Conservation (phyloP, 2,113 vertebrate species). For the Halcyon malimbica region DNA sequence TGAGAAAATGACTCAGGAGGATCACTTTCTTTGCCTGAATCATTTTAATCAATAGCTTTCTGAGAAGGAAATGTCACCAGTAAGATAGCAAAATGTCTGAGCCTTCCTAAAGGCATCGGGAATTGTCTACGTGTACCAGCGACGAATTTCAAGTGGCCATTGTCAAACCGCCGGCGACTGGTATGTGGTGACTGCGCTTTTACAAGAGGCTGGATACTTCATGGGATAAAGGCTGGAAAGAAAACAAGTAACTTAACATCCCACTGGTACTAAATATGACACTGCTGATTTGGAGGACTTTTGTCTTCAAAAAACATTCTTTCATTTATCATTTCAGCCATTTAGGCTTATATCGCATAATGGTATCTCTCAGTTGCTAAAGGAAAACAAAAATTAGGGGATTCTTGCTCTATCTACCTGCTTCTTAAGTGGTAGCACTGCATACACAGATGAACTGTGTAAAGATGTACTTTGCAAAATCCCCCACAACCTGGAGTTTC, state of each 20-base stretch:
- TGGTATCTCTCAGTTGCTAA: not conserved
- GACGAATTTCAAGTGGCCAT: not conserved
- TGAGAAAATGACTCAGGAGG: constrained; percentile 61
- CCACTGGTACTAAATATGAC: not conserved
- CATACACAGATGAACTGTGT: not conserved
- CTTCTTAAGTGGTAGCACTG: not conserved
- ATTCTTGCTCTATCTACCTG: not conserved
- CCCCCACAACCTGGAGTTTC: constrained; percentile 12
- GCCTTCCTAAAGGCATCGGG: constrained; percentile 8
- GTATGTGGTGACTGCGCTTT: accelerated
- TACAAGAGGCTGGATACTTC: not conserved
- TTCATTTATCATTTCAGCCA: not conserved
- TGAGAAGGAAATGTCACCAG: constrained; percentile 45
- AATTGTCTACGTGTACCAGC: not conserved
- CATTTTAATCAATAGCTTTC: constrained; percentile 66
- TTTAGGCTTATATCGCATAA: not conserved
- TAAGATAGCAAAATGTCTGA: constrained; percentile 40
- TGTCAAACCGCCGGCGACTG: not conserved
- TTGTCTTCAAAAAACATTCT: not conserved
- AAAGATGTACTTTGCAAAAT: constrained; percentile 12
- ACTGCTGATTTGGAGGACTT: not conserved
- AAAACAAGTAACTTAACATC: not conserved
- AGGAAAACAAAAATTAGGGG: not conserved
- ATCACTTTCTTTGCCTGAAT: constrained; percentile 54
- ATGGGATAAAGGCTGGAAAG: not conserved